A percentile compares a stretch with the other conserved stretches of the same genome.
These are phyloP conservation scores for Buphagus erythrorhynchus DNA, from an alignment of 2,797 vertebrate species.

Conservation along the genomic window DNA sequence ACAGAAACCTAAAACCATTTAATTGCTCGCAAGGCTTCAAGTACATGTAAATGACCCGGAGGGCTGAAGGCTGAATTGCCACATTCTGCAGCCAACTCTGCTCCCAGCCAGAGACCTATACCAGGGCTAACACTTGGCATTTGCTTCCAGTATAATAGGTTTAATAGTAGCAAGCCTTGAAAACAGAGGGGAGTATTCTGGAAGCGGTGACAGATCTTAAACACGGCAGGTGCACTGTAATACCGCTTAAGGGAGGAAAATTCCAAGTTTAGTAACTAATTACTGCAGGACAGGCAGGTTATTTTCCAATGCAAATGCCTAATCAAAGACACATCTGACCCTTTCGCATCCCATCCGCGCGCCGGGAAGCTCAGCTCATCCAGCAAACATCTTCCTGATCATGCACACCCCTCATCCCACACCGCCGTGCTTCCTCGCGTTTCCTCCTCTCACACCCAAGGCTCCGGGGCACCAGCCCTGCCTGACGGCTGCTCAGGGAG, in stretches of 20 bases:
- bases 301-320: neutral
- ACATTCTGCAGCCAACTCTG: neutral
- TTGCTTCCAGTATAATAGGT: neutral
- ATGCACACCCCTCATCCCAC: neutral
- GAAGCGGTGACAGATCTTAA: neutral
- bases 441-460: neutral
- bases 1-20: neutral
- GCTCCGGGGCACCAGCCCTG: neutral
- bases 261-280: neutral
- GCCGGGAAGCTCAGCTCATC: slow-evolving; percentile 8
- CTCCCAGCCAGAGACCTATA: neutral
- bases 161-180: neutral
- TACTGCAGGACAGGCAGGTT: neutral
- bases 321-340: neutral
- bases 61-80: neutral
- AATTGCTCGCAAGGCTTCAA: neutral
- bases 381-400: neutral
- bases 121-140: neutral
- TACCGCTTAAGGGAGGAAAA: neutral
- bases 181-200: neutral
- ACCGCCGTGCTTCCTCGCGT: neutral
- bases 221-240: slow-evolving; percentile 59
- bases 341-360: neutral
- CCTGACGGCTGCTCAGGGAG: neutral
- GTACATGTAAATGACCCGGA: neutral